Evolutionary conservation across 2,888 invertebrate species (phyloP), one percentile per base, ranked within the genome.

Genomic region (Muscina levida): DNA sequence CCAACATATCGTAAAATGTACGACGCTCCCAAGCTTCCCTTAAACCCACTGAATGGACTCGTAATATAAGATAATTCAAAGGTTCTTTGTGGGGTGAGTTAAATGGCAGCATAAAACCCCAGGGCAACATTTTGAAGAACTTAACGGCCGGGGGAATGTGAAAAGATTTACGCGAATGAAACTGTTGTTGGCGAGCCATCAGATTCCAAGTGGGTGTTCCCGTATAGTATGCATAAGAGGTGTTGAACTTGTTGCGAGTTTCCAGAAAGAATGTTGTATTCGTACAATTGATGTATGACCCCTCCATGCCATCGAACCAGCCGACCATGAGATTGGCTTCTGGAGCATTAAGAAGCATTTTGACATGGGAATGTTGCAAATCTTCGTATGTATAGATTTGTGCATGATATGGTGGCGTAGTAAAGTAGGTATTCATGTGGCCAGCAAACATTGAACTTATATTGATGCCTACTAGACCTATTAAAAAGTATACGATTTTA

Each of bases 181-280:
- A 31, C 2, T 48, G 15, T 37, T 81, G 81, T 15, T 72, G 70
- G n/a, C 42, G 13, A 6, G 24, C 31, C 15, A 74, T 37, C 15
- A 81, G n/a, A n/a, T 57, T 10, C 74, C 77, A 81, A 24, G 67
- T 13, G 3, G 59, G n/a, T 1, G 71, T 46, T n/a, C 56, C 37
- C 2, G 74, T 19, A 5, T 51, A 26, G 17, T 77, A 81, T 15
- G 53, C 66, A 15, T 74, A 56, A 15, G 72, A 24, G 0, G 77
- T 77, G 15, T 81, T 74, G 3, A 81, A 66, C 5, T 13, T 31
- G 6, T 48, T n/a, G n/a, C 81, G 81, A 42, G n/a, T 44, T 37
- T 65, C 13, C 0, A 46, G 24, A 26, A 65, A 56, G 5, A 62
- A 8, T 0, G 68, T 53, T 1, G 26, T 24, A 19, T 68, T 56